phyloP scores from a whole-genome alignment of 2,113 vertebrate genomes.

The Carollia perspicillata region DNA sequence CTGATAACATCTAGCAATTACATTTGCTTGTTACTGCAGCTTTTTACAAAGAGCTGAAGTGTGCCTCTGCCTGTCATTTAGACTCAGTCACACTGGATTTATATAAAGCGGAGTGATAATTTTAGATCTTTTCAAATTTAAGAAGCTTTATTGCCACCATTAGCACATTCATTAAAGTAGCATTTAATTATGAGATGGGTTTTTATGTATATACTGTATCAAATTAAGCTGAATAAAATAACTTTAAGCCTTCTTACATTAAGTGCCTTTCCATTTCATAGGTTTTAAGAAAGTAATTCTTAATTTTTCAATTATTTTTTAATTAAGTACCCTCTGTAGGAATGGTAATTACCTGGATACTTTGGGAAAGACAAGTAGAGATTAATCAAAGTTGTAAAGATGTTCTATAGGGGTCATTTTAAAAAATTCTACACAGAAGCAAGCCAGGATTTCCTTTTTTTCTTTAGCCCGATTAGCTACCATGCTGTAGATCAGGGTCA shows the following conservation, averaged over 20 bases:
- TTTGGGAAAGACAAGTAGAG: neutral
- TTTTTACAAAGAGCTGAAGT: conserved; percentile 68
- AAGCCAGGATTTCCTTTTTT: neutral
- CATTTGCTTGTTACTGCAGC: conserved; percentile 69
- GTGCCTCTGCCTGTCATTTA: conserved; percentile 64
- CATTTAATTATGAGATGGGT: conserved; percentile 56
- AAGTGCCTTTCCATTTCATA: conserved; percentile 49
- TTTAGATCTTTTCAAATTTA: conserved; percentile 71
- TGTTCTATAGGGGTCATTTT: neutral
- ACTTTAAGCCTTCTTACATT: conserved; percentile 48
- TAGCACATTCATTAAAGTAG: conserved; percentile 67
- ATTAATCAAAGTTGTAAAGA: neutral
- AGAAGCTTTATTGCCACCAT: conserved; percentile 67
- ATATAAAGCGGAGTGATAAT: conserved; percentile 59
- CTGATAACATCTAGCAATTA: conserved; percentile 69
- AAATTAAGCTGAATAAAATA: conserved; percentile 67
- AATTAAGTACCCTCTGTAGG: neutral
- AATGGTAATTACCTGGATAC: neutral
- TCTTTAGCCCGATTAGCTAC: neutral
- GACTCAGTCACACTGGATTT: conserved; percentile 76
- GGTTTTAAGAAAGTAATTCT: conserved; percentile 39
- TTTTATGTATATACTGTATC: conserved; percentile 51
- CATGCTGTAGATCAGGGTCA: neutral
- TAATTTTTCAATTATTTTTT: conserved; percentile 55
- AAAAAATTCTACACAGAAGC: neutral